Evolutionary conservation across 2,888 invertebrate species (phyloP).

Genomic region (Octonoba sinensis): DNA sequence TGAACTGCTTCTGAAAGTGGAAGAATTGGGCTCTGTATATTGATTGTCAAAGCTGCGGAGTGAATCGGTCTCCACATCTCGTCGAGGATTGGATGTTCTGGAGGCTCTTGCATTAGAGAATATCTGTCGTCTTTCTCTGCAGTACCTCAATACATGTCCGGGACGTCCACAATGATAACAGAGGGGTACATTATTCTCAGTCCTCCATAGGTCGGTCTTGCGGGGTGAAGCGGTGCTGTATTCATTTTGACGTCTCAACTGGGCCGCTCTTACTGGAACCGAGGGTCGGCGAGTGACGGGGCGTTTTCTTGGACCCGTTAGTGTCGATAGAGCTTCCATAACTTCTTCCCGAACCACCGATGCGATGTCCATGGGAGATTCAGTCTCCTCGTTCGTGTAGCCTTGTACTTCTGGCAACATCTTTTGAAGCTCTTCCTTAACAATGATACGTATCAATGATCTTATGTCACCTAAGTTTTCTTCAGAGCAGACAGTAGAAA

Average conservation of each 20-base stretch:
- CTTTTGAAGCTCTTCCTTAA: not conserved
- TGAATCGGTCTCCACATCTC: too few species aligned
- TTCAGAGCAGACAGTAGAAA: not conserved
- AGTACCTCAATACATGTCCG: too few species aligned
- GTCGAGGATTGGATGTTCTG: too few species aligned
- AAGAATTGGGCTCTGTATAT: not conserved
- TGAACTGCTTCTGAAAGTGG: not conserved
- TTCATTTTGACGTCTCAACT: not conserved
- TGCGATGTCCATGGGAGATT: not conserved
- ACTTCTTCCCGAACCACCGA: slow-evolving; percentile 4
- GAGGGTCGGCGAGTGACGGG: not conserved
- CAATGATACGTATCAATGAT: not conserved
- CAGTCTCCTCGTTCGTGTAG: not conserved
- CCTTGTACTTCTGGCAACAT: not conserved
- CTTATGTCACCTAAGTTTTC: not conserved
- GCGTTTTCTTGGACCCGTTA: not conserved
- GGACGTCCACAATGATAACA: too few species aligned
- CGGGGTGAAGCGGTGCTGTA: too few species aligned
- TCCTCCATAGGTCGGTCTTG: too few species aligned
- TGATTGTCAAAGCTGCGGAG: not conserved
- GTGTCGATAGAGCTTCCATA: slow-evolving; percentile 1
- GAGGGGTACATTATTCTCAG: too few species aligned
- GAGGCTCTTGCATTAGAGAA: slow-evolving; percentile 5
- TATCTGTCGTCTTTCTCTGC: too few species aligned
- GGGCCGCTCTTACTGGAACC: not conserved